A percentile compares a stretch with the other conserved stretches of the same genome.
phyloP scores from a whole-genome alignment of 2,797 vertebrate species.

The Vespertilio murinus region DNA sequence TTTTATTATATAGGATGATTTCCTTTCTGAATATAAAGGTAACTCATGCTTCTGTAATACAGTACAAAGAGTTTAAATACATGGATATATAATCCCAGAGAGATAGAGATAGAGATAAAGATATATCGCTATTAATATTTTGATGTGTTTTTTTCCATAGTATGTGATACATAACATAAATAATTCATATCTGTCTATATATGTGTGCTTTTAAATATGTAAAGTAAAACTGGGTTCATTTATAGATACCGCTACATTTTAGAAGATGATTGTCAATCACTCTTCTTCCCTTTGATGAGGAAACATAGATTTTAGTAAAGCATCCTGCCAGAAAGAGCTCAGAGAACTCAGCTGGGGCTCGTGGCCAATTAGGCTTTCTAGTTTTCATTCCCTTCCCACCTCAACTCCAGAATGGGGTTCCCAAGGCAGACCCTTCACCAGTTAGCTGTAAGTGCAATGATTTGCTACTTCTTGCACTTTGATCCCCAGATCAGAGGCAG shows the following conservation, averaged over 20 bases:
- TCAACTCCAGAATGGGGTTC: background rate
- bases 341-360: background rate
- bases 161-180: background rate
- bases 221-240: background rate
- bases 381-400: background rate
- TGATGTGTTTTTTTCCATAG: background rate
- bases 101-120: background rate
- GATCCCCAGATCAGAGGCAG: background rate
- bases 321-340: background rate
- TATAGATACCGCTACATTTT: background rate
- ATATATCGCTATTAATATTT: background rate
- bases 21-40: conserved; percentile 16
- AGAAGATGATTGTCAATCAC: background rate
- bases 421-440: background rate
- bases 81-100: background rate
- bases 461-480: fast-evolving
- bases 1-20: background rate
- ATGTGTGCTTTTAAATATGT: background rate
- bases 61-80: background rate
- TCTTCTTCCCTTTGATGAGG: background rate
- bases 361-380: background rate
- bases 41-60: background rate
- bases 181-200: background rate
- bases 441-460: background rate
- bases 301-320: background rate